Conservation (phyloP, 2,888 invertebrate genomes). For the Neoascia interrupta region DNA sequence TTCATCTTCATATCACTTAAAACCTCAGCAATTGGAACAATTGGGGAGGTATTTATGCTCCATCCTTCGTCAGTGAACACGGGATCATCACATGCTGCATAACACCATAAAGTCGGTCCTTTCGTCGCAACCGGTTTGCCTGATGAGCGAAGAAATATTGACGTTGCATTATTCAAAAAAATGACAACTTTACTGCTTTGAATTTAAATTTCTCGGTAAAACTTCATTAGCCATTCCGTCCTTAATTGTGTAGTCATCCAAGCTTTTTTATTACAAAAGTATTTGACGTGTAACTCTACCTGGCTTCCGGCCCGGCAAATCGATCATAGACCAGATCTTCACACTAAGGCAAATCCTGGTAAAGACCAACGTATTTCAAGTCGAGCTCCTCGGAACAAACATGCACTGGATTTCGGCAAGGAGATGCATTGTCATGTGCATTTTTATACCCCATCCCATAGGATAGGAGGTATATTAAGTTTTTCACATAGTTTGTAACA, state of each 20-base stretch:
- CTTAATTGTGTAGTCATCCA: neutral
- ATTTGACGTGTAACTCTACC: neutral
- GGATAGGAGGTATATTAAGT: no score
- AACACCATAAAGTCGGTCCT: neutral
- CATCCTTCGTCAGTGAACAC: neutral
- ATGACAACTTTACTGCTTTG: neutral
- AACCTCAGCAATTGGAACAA: neutral
- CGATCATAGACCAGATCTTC: no score
- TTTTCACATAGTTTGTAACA: no score
- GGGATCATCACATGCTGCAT: neutral
- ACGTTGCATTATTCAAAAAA: neutral
- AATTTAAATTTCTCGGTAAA: neutral
- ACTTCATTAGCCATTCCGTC: conserved; percentile 2
- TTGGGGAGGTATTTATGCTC: neutral
- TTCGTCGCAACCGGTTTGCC: neutral
- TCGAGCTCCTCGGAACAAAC: no score
- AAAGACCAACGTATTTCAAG: no score
- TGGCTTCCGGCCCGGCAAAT: no score
- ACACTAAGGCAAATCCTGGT: no score
- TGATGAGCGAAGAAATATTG: neutral
- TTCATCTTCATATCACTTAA: no score
- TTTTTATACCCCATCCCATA: no score
- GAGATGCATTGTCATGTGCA: no score
- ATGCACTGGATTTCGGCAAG: no score
- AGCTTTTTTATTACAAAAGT: conserved; percentile 1